A percentile compares a stretch with the other conserved stretches of the same genome.
Conservation (phyloP, 2,888 invertebrate genomes). For the Nesidiocoris tenuis region DNA sequence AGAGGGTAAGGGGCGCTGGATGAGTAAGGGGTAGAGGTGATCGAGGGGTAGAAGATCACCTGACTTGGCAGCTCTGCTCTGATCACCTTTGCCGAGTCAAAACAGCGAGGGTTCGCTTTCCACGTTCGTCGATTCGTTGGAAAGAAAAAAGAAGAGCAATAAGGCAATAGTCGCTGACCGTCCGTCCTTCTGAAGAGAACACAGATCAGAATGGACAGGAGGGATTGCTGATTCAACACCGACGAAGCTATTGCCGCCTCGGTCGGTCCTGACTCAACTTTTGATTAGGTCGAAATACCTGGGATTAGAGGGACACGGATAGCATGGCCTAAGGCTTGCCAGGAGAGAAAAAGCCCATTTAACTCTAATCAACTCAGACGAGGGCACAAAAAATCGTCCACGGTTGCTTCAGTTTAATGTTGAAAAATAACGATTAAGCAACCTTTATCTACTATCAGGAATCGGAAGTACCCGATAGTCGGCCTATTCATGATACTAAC, state of each 20-base stretch:
- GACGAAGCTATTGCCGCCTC: background rate
- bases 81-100: conserved; percentile 32
- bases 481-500: too few species aligned
- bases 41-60: conserved; percentile 24
- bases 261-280: background rate
- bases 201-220: conserved; percentile 5
- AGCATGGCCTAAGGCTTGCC: too few species aligned
- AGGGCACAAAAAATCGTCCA: too few species aligned
- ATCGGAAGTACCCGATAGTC: too few species aligned
- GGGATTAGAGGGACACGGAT: background rate
- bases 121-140: background rate
- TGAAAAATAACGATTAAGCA: too few species aligned
- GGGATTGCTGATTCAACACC: conserved; percentile 14
- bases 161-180: background rate
- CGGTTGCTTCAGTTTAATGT: too few species aligned
- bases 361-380: too few species aligned
- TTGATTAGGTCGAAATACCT: background rate
- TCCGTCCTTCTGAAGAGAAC: background rate
- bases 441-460: too few species aligned
- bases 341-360: too few species aligned
- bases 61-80: conserved; percentile 38
- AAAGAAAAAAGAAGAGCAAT: background rate
- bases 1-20: conserved; percentile 24
- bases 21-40: too few species aligned
- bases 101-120: conserved; percentile 8